Evolutionary conservation across 2,797 vertebrate genomes (phyloP).

Genomic region (Danio albolineatus): DNA sequence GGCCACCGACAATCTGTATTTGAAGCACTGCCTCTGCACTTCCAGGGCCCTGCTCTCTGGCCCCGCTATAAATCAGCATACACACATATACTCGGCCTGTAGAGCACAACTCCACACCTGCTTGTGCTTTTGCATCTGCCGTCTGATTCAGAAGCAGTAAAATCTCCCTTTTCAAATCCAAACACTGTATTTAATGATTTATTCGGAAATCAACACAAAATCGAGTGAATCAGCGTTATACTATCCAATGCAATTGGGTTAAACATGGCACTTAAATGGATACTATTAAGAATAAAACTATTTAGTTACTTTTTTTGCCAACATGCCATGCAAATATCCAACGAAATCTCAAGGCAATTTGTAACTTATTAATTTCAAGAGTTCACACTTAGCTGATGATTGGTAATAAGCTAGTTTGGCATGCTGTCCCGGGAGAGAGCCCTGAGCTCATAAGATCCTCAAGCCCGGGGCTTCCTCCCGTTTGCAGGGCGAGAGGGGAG

Average conservation of each 20-base stretch:
- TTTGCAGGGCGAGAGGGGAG: too few relatives aligned
- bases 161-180: neutral
- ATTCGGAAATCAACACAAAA: neutral
- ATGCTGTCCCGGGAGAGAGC: too few relatives aligned
- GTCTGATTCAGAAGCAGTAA: conserved; percentile 2
- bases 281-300: neutral
- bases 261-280: neutral
- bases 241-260: neutral
- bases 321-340: too few relatives aligned
- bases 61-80: conserved; percentile 86
- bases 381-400: too few relatives aligned
- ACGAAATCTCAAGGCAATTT: too few relatives aligned
- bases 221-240: neutral
- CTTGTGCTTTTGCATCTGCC: conserved; percentile 18
- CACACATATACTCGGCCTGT: conserved; percentile 49
- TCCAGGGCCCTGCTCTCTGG: conserved; percentile 83
- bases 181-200: neutral
- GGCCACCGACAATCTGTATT: conserved; percentile 86
- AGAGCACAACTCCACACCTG: conserved; percentile 24
- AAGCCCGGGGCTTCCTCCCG: too few relatives aligned
- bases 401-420: too few relatives aligned
- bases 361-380: too few relatives aligned
- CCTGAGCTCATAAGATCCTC: too few relatives aligned
- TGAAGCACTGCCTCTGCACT: conserved; percentile 84
- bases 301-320: too few relatives aligned